phyloP scores from a whole-genome alignment of 92 coral and sea anemone species.

The Palythoa heliodiscus region DNA sequence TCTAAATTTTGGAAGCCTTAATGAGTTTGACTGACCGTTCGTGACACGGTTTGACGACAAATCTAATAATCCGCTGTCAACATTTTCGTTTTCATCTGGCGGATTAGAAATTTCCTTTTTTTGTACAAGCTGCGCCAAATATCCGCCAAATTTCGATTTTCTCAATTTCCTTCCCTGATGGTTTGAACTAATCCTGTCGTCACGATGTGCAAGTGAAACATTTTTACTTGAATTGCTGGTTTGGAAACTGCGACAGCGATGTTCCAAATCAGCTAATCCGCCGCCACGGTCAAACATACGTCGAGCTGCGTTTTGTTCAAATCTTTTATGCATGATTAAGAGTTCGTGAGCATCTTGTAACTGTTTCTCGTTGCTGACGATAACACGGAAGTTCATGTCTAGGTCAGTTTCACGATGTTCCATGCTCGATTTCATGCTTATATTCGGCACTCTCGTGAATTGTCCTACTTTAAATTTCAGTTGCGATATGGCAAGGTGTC shows the following conservation, averaged over 20 bases:
- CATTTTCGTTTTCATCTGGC: slow-evolving; percentile 16
- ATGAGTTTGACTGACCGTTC: slow-evolving; percentile 42
- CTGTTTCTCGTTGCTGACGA: slow-evolving; percentile 6
- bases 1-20: slow-evolving; percentile 74
- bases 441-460: neutral
- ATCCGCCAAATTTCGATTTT: slow-evolving; percentile 44
- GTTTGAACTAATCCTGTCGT: neutral
- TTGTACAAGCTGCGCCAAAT: slow-evolving; percentile 51
- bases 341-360: slow-evolving; percentile 50
- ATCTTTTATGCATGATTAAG: slow-evolving; percentile 74
- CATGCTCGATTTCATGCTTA: neutral
- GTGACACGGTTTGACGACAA: neutral
- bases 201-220: neutral
- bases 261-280: slow-evolving; percentile 65
- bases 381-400: neutral
- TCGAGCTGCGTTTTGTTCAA: slow-evolving; percentile 75
- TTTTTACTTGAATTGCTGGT: neutral
- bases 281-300: slow-evolving; percentile 78
- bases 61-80: slow-evolving; percentile 3
- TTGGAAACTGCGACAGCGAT: neutral
- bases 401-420: neutral
- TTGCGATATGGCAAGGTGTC: neutral
- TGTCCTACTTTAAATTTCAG: neutral
- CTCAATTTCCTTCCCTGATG: slow-evolving; percentile 29
- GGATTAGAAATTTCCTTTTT: slow-evolving; percentile 3